A percentile compares a stretch with the other conserved stretches of the same genome.
Evolutionary conservation across 2,113 vertebrate species (phyloP).

Genomic region (Campylomormyrus numenius): DNA sequence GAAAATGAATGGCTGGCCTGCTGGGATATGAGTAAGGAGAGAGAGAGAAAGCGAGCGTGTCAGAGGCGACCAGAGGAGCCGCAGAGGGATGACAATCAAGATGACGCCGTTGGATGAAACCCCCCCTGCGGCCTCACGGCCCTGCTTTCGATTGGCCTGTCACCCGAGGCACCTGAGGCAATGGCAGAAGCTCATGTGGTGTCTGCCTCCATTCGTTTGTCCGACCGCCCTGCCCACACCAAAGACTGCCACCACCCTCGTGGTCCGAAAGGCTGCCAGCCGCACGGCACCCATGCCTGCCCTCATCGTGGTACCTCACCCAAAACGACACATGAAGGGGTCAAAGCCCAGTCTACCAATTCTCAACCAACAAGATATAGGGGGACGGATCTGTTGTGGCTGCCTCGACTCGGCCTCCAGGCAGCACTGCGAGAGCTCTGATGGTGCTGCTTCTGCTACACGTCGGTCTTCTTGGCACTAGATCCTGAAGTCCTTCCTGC

Average conservation of each 20-base stretch:
- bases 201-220: neutral
- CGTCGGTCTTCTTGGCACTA: neutral
- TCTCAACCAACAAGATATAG: neutral
- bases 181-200: neutral
- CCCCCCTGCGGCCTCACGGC: no score
- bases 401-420: neutral
- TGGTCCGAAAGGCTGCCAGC: neutral
- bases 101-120: neutral
- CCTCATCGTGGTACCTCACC: neutral
- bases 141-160: neutral
- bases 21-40: conserved; percentile 22
- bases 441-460: neutral
- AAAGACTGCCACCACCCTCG: neutral
- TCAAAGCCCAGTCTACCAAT: neutral
- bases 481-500: neutral
- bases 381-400: neutral
- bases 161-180: neutral
- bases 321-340: neutral
- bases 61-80: conserved; percentile 8
- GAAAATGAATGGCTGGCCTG: conserved; percentile 25
- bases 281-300: neutral
- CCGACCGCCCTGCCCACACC: neutral
- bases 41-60: neutral
- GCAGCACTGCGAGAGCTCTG: neutral
- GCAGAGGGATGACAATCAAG: neutral